Percentiles rank a stretch among this genome's conserved stretches.
These are phyloP conservation scores for Maconellicoccus hirsutus DNA, from an alignment of 1,140 invertebrate genomes.

Conservation along the genomic window DNA sequence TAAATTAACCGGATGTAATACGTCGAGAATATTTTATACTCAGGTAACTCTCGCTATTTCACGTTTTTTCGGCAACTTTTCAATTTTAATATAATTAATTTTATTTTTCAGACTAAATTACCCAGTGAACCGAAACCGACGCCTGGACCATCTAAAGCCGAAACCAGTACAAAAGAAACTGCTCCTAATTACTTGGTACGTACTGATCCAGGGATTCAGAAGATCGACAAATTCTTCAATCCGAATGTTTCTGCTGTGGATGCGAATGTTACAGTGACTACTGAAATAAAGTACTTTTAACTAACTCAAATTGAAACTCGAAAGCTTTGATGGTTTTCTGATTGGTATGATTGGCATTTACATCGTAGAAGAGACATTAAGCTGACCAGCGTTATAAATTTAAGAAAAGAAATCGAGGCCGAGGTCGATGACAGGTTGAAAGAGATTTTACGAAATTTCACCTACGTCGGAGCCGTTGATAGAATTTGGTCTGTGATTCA, in stretches of 20 bases:
- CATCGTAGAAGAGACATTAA: conserved; percentile 44
- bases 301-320: too few relatives aligned
- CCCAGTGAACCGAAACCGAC: conserved; percentile 35
- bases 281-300: conserved; percentile 12
- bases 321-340: background rate
- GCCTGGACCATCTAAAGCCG: conserved; percentile 29
- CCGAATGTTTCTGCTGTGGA: background rate
- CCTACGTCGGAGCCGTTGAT: conserved; percentile 80
- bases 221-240: conserved; percentile 72
- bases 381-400: conserved; percentile 60
- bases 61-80: background rate
- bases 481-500: conserved; percentile 64
- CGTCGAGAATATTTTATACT: conserved; percentile 77
- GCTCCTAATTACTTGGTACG: conserved; percentile 61
- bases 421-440: conserved; percentile 53
- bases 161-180: conserved; percentile 38
- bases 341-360: background rate
- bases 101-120: conserved; percentile 41
- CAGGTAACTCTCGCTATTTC: conserved; percentile 44
- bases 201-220: conserved; percentile 72
- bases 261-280: background rate
- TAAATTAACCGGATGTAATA: conserved; percentile 63
- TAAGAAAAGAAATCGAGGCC: conserved; percentile 50
- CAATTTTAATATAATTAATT: background rate
- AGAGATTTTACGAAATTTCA: conserved; percentile 67